Base-by-base conservation (phyloP, 2,113 vertebrate genomes). In the Danionella cerebrum region DNA sequence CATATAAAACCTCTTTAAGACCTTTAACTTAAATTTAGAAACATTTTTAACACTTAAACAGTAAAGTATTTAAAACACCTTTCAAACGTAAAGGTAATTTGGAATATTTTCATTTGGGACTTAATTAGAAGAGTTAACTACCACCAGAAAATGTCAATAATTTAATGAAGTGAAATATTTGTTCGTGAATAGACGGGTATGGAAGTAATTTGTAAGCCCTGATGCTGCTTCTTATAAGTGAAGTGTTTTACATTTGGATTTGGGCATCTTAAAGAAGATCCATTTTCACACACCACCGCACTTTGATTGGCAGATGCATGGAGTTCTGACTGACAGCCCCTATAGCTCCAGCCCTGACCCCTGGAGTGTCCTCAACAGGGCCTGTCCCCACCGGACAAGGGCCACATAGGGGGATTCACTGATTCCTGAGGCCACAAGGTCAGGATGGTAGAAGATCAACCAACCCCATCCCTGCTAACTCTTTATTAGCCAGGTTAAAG, bases 241-340 rank as follows among this genome's bases (percentile, higher is more conserved):
- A 22, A 22, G 54, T 35, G 47, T 53, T 45, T 65, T 63, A 73
- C 71, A 63, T 52, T 71, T 31, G 38, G 52, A 54, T 70, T 70
- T 66, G 62, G 22, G 12, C 3, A 19, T 24, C 1, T 22, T 35
- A 47, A 18, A 50, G 25, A 58, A 41, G 51, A 45, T 54, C 29
- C 12, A 29, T 36, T 54, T 75, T 70, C 31, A 31, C 29, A 57
- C 33, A 41, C 63, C 10, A 19, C 4, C 8, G 29, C 1, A 1
- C 1, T 4, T 48, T 86, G 85, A 87, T 79, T 88, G 87, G 86
- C 85, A 72, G 77, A 47, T 82, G 72, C 76, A 82, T 78, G 67
- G 76, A 31, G 8, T 42, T 66, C 65, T 86, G 85, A 88, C 41
- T 42, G 85, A 87, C 84, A 82, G 83, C 22, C 3, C 2, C 70